Evolutionary conservation across 2,888 invertebrate species (phyloP).

Genomic region (Saturnia japonica): DNA sequence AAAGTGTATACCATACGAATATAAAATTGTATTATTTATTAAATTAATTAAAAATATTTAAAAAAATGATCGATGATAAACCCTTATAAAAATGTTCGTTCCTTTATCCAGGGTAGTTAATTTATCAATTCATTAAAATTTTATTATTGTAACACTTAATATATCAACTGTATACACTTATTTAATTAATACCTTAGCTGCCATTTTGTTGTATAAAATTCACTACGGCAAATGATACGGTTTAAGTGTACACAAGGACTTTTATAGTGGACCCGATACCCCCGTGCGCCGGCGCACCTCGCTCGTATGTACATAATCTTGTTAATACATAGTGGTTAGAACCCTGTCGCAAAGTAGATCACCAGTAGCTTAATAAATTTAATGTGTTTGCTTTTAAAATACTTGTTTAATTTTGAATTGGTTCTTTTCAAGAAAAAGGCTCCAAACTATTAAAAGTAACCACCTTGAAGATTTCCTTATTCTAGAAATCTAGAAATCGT

Average conservation of each 20-base stretch:
- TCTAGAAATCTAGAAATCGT: neutral
- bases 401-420: conserved; percentile 17
- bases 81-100: neutral
- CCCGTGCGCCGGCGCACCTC: conserved; percentile 49
- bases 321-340: conserved; percentile 37
- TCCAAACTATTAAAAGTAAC: neutral
- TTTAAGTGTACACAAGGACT: conserved; percentile 56
- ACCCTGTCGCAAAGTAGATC: conserved; percentile 40
- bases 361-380: neutral
- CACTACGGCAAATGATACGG: conserved; percentile 73
- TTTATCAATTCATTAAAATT: neutral
- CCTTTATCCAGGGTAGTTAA: neutral
- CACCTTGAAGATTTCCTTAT: neutral
- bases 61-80: neutral
- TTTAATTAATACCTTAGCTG: conserved; percentile 69
- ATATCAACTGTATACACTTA: conserved; percentile 17
- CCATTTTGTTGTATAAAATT: conserved; percentile 74
- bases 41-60: neutral
- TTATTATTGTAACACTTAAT: neutral
- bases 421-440: neutral
- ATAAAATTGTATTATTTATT: neutral
- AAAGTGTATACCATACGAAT: neutral
- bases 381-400: conserved; percentile 9
- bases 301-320: conserved; percentile 42
- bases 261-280: conserved; percentile 71